Evolutionary conservation across 1,140 invertebrate species (phyloP), one percentile per base, ranked within the genome.

Genomic region (Drosophila ohnishii): DNA sequence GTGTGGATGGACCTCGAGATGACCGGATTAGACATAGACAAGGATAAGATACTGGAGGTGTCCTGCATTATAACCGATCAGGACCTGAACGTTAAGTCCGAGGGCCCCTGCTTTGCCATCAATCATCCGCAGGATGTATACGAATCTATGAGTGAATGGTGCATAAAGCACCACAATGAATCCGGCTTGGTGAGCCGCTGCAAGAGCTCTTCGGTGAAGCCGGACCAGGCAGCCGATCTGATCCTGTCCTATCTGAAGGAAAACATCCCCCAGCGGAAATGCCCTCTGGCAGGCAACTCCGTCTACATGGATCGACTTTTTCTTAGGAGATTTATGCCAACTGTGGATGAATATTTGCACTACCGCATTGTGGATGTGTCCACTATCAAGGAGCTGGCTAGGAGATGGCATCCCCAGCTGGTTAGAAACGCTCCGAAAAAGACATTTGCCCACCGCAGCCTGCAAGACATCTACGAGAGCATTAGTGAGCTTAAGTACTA

Each of bases 291-390:
- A 59, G 98, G 98, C 0, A 99, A 98, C 93, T 95, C 96, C 58
- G 94, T 99, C 8, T 96, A 97, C 81, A 95, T 96, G 93, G 98
- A 99, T 91, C 92, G 95, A 71, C 57, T 95, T 13, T 98, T 98
- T 92, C 72, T 98, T 35, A 71, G 85, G 2, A 96, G 95, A 92
- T 94, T 95, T 78, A 96, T 97, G 95, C 96, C 96, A 1, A 92
- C 75, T 39, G 89, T 98, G 14, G 89, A 96, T 84, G 85, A 95
- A 11, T 96, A 98, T 92, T 92, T 99, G 60, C 97, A 99, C 92
- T 99, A 99, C 92, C 94, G 98, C 85, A 95, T 97, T 25, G 95
- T 99, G 56, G 98, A 99, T 94, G 97, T 99, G 5, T 97, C 96
- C 35, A 94, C 96, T 4, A 92, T 99, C 2, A 99, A 98, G 92